Percentiles rank a stretch among this genome's conserved stretches.
phyloP scores from a whole-genome alignment of 2,113 vertebrate species.

The Ploceus nigricollis region DNA sequence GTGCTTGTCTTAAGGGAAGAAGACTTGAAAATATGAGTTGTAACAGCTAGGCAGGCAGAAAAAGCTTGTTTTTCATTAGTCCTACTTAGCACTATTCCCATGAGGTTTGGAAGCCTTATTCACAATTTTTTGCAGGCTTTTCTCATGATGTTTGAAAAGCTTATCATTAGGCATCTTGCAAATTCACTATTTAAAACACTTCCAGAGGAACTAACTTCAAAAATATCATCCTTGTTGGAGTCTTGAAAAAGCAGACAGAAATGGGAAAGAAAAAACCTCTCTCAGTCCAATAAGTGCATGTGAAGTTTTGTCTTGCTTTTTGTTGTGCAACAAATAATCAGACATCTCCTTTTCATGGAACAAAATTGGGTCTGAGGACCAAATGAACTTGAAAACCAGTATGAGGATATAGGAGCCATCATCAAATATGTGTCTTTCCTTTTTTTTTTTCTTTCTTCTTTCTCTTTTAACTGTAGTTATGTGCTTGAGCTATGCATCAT shows the following conservation, averaged over 20 bases:
- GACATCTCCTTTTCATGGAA: neutral
- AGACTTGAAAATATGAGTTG: neutral
- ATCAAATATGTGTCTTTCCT: neutral
- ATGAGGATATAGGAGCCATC: neutral
- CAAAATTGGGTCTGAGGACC: neutral
- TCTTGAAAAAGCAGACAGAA: neutral
- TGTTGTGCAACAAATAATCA: neutral
- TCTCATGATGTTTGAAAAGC: neutral
- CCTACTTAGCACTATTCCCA: neutral
- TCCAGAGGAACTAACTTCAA: neutral
- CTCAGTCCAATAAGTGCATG: neutral
- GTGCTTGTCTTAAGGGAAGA: conserved; percentile 3
- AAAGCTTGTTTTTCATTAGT: neutral
- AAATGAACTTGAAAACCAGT: neutral
- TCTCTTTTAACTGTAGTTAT: neutral
- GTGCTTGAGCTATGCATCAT: neutral
- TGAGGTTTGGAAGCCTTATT: neutral
- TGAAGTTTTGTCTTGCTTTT: neutral
- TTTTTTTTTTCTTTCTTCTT: neutral
- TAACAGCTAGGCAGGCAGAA: conserved; percentile 13
- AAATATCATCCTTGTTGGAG: neutral
- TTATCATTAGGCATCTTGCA: neutral
- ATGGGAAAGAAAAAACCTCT: neutral
- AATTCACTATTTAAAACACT: neutral
- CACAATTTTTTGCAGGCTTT: neutral